These are phyloP conservation scores for Gopherus evgoodei DNA, from an alignment of 2,113 vertebrate genomes.

Conservation along the genomic window DNA sequence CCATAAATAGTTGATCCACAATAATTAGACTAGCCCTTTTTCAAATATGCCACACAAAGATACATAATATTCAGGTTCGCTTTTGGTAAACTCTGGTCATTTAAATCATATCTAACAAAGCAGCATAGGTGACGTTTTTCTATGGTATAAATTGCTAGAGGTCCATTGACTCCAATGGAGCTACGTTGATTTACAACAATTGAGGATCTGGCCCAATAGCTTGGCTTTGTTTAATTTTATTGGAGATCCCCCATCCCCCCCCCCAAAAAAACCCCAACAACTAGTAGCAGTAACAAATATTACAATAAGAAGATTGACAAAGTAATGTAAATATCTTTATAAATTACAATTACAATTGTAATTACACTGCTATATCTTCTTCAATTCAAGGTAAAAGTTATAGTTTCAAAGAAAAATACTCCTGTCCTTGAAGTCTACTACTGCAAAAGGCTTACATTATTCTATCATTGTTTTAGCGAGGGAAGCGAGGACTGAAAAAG, in stretches of 20 bases:
- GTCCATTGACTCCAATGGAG: background rate
- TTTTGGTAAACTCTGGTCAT: background rate
- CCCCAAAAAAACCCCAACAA: background rate
- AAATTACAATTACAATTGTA: background rate
- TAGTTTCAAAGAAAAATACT: background rate
- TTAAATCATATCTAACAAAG: background rate
- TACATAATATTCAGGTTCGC: background rate
- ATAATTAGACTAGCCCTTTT: background rate
- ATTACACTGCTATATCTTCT: no score
- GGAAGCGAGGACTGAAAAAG: background rate
- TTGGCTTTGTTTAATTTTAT: background rate
- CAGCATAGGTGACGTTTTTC: background rate
- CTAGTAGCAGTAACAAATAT: background rate
- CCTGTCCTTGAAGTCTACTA: background rate
- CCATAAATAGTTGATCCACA: background rate
- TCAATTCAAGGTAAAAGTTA: background rate
- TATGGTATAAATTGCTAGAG: background rate
- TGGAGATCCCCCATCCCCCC: background rate
- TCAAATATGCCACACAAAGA: background rate
- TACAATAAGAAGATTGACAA: background rate
- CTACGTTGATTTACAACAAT: rapidly evolving
- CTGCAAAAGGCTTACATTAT: background rate
- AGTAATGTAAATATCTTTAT: background rate
- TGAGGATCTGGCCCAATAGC: background rate
- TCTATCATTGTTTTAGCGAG: background rate